Base-by-base conservation (phyloP, 1,140 invertebrate genomes). In the Pygmarrhopalites habei region DNA sequence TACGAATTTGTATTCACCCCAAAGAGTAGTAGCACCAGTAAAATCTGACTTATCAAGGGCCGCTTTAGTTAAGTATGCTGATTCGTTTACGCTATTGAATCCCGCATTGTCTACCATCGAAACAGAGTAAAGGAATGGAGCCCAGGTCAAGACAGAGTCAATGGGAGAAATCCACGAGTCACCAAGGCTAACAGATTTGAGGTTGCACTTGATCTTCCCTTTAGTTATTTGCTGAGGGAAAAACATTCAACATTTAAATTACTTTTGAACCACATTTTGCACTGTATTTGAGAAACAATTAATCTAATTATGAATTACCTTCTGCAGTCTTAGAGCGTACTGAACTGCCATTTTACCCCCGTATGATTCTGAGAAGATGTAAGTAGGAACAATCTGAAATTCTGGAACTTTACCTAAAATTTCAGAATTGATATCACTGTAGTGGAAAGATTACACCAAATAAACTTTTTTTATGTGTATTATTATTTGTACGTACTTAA, bases 311-410 rank as follows among this genome's bases (percentile, higher is more conserved):
- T 21, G 5, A 25, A 2, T 14, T 28, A 87, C 86, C 75, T 83
- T 76, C 68, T 80, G 75, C 73, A 87, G 79, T 61, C 73, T 74
- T 60, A 75, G 73, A 66, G 81, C 86, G 72, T 93, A 89, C 68
- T 89, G 86, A 10, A 86, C 82, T 0, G 88, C 84, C 87, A 92
- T 92, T 79, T 94, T 94, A 0, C 89, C 90, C 17, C 90, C 90
- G 75, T 93, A 93, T 0, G 88, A 91, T 74, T 93, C 87, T 25
- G 83, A 86, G 64, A 86, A 86, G 47, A 93, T 89, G 68, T 90
- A 93, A 15, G 89, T 79, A 0, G 88, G 86, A 2, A 85, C 80
- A 4, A 74, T 77, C 70, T 83, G 78, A 72, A 90, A 89, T 66
- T 86, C 79, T 0, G 85, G 82, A 66, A 85, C 72, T n/a, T n/a